Percentiles rank a stretch among this genome's conserved stretches.
Conservation (phyloP, 2,113 vertebrate genomes). For the Microcebus murinus region DNA sequence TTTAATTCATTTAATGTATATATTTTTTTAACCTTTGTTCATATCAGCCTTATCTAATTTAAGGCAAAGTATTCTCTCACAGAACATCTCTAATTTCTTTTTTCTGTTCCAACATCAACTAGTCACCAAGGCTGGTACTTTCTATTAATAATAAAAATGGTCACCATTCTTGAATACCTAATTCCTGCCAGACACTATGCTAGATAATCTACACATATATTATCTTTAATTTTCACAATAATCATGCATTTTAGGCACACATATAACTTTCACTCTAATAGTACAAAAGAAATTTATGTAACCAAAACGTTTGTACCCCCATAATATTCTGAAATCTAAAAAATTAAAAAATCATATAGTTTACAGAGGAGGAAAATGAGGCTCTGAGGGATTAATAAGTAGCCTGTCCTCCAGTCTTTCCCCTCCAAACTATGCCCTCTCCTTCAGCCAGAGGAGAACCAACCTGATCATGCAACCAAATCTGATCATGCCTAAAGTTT, state of each 20-base stretch:
- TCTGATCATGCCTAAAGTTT: background rate
- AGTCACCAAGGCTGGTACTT: background rate
- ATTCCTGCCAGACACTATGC: background rate
- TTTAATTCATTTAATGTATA: background rate
- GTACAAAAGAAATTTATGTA: too few species aligned
- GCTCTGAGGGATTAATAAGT: background rate
- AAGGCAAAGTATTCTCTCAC: constrained; percentile 13
- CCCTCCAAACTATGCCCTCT: background rate
- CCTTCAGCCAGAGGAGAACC: background rate
- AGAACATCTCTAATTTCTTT: background rate
- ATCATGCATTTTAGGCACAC: background rate
- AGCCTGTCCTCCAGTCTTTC: background rate
- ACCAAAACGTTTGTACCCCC: too few species aligned
- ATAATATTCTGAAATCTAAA: too few species aligned
- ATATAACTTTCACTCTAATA: too few species aligned
- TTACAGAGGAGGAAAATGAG: constrained; percentile 14
- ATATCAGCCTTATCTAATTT: background rate
- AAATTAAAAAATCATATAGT: background rate
- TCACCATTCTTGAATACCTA: background rate
- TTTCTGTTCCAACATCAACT: constrained; percentile 11
- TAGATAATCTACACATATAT: background rate
- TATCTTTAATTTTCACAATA: constrained; percentile 15
- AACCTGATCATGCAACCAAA: background rate
- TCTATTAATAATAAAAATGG: background rate
- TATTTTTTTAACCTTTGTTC: background rate